Evolutionary conservation across 2,113 vertebrate species (phyloP), one percentile per base, ranked within the genome.

Genomic region (Ictalurus punctatus): DNA sequence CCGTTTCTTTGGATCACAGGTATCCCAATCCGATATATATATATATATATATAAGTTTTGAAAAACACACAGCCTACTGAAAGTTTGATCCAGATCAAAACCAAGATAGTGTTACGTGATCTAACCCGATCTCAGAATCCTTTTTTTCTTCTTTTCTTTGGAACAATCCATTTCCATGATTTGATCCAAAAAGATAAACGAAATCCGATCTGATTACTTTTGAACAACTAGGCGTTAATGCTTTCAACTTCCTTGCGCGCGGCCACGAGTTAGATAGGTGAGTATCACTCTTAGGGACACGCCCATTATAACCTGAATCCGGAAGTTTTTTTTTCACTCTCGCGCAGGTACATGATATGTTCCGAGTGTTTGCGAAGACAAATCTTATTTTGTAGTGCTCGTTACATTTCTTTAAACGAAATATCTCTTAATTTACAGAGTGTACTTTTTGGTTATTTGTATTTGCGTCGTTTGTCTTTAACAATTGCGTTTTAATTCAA

Each of bases 261-360:
- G n/a, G 34, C 59, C 59, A 7, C 2, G 59, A 69, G n/a, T 0
- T 48, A 48, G 6, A 59, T 52, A 86, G 74, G 74, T 79, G 25
- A 78, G 86, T 48, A 21, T 78, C 25, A 59, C 25, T 54, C 27
- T 79, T 4, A 10, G 19, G 67, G 30, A 86, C 92, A 94, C 94
- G 90, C 93, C 93, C 90, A 19, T 84, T 88, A 92, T 91, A 92
- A 93, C 92, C 61, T n/a, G 86, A 91, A 27, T 58, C 91, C 92
- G 93, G 95, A 82, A 37, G 54, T 56, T 92, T 93, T 84, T 83
- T 48, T 48, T 83, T 71, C 34, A 59, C 54, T 44, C 54, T 17
- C 8, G 79, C 69, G 84, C 40, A 48, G 76, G 9, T 40, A 48
- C 67, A 21, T 59, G 88, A 19, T 30, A 76, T 48, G 52, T 74